A percentile compares a stretch with the other conserved stretches of the same genome.
Evolutionary conservation across 2,113 vertebrate genomes (phyloP).

Genomic region (Hippocampus barbouri): DNA sequence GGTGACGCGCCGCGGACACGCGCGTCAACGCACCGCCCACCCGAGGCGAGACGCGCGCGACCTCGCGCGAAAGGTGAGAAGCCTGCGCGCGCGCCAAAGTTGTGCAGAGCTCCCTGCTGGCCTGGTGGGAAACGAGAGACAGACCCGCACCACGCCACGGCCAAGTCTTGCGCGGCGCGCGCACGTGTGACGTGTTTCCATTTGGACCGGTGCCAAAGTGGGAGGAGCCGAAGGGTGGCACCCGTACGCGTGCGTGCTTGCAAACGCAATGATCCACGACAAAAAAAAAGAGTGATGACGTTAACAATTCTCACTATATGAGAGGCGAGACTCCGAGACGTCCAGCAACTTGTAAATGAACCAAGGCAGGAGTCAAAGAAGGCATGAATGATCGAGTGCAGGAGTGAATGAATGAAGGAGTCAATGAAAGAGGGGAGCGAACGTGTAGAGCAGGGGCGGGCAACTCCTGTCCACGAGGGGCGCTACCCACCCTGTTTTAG

Average conservation of each 20-base stretch:
- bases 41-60: conserved; percentile 38
- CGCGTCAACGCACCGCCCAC: conserved; percentile 56
- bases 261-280: neutral
- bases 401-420: too few species aligned
- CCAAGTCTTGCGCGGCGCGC: neutral
- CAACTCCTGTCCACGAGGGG: too few species aligned
- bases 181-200: neutral
- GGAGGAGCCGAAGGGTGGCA: neutral
- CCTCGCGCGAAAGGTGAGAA: neutral
- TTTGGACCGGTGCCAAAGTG: neutral
- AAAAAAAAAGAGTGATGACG: neutral
- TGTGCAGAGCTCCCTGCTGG: neutral
- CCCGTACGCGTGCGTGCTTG: neutral
- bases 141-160: too few species aligned
- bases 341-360: neutral
- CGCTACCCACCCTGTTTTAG: too few species aligned
- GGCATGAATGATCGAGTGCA: neutral
- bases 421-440: too few species aligned
- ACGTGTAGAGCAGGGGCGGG: too few species aligned
- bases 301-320: neutral
- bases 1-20: conserved; percentile 18
- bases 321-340: neutral
- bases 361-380: neutral
- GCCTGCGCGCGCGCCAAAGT: too few species aligned
- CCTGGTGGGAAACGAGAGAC: neutral